phyloP scores from a whole-genome alignment of 2,797 vertebrate species.

The Calcarius lapponicus region DNA sequence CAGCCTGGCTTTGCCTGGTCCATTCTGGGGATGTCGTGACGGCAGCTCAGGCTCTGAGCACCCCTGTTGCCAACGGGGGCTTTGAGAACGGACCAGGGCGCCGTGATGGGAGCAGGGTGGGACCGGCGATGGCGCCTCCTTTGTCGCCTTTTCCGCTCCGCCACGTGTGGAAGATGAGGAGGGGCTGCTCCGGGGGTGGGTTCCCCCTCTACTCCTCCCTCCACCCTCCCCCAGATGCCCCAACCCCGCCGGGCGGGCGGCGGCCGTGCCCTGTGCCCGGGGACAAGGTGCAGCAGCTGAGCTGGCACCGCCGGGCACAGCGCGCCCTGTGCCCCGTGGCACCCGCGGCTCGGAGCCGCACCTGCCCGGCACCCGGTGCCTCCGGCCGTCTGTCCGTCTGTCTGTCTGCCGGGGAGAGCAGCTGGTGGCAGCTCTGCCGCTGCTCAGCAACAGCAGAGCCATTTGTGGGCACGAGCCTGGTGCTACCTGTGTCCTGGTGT shows the following conservation, averaged over 20 bases:
- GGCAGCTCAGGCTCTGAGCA: not conserved
- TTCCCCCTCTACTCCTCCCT: too few relatives aligned
- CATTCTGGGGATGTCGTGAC: accelerated
- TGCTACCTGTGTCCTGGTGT: too few relatives aligned
- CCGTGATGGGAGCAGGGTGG: not conserved
- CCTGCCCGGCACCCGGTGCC: not conserved
- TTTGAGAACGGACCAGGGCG: accelerated
- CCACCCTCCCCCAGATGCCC: too few relatives aligned
- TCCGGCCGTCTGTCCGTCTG: not conserved
- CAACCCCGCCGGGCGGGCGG: accelerated
- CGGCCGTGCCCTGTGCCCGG: accelerated
- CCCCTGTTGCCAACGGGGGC: accelerated
- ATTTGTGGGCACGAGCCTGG: not conserved
- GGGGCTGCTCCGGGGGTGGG: not conserved
- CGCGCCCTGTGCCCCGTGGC: not conserved
- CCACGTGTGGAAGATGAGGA: accelerated
- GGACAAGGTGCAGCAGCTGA: not conserved
- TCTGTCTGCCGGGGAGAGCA: not conserved
- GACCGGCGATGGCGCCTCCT: accelerated
- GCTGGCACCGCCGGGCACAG: not conserved
- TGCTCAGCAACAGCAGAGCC: not conserved
- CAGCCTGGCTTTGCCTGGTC: accelerated
- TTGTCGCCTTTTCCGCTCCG: accelerated
- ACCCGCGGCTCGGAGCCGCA: not conserved
- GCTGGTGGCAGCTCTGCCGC: not conserved